phyloP scores from a whole-genome alignment of 1,140 invertebrate species.

The Alviniconcha marisindica region DNA sequence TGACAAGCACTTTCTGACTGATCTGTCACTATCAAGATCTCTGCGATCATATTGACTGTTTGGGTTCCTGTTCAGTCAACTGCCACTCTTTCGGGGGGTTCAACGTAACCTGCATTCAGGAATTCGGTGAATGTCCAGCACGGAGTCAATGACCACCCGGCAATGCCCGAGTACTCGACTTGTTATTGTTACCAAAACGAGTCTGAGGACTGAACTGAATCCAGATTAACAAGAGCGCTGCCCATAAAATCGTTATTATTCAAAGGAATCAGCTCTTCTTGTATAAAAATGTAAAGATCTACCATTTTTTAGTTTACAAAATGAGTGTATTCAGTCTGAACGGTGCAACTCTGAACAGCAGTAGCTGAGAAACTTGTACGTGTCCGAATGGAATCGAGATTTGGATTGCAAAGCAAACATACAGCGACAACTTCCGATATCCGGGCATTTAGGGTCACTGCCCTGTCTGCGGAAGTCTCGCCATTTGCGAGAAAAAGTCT shows the following conservation, averaged over 20 bases:
- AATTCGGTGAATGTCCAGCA: slow-evolving; percentile 24
- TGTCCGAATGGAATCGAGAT: neutral
- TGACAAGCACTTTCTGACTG: slow-evolving; percentile 5
- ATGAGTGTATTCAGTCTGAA: too few relatives aligned
- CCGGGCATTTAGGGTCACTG: slow-evolving; percentile 35
- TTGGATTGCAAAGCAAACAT: neutral
- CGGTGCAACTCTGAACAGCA: too few relatives aligned
- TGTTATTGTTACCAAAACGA: neutral
- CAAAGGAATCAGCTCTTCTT: too few relatives aligned
- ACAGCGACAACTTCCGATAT: slow-evolving; percentile 9
- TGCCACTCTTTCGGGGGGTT: neutral
- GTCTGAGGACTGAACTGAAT: neutral
- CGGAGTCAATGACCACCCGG: slow-evolving; percentile 26
- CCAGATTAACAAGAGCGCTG: too few relatives aligned
- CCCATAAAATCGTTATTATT: too few relatives aligned
- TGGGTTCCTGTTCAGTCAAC: neutral
- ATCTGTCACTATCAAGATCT: slow-evolving; percentile 1
- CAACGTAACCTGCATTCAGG: neutral
- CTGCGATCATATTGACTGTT: neutral
- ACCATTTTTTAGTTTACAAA: too few relatives aligned
- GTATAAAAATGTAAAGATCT: too few relatives aligned
- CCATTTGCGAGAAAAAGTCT: slow-evolving; percentile 25
- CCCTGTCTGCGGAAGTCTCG: slow-evolving; percentile 33
- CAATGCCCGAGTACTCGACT: neutral
- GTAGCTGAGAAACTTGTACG: too few relatives aligned